These are phyloP conservation scores for Mustela nigripes DNA, from an alignment of 2,113 vertebrate genomes.

Conservation along the genomic window DNA sequence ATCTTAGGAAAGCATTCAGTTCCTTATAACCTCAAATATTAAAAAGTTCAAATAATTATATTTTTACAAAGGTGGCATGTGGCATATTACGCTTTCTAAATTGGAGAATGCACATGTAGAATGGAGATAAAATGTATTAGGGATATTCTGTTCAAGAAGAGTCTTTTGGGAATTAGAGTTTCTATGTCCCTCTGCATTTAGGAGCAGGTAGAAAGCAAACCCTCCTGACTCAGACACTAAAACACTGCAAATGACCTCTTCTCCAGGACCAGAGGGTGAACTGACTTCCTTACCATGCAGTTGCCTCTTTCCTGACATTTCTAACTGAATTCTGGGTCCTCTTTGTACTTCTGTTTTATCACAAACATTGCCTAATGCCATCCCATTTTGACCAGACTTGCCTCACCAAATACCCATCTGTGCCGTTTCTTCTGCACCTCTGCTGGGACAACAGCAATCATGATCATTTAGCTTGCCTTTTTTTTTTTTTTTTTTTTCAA, in stretches of 20 bases:
- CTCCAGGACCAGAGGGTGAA: no score
- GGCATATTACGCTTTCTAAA: no score
- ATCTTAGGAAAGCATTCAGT: background rate
- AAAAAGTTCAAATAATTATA: background rate
- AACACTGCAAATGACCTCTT: background rate
- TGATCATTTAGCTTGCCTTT: background rate
- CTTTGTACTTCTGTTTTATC: no score
- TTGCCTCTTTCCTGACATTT: background rate
- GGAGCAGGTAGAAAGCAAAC: background rate
- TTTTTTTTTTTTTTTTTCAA: background rate
- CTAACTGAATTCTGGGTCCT: no score
- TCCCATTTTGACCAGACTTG: background rate
- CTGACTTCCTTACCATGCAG: rapidly evolving
- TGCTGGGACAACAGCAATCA: rapidly evolving
- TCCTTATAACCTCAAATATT: background rate
- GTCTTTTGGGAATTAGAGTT: background rate
- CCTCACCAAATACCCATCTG: rapidly evolving
- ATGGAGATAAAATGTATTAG: background rate
- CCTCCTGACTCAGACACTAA: rapidly evolving
- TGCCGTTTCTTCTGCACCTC: background rate
- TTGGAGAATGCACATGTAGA: background rate
- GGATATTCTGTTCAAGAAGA: background rate
- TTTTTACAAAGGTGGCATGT: background rate
- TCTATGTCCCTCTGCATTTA: background rate
- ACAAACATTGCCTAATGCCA: rapidly evolving